Base-by-base conservation (phyloP, 64 coral and sea anemone genomes). In the Pachyseris speciosa region DNA sequence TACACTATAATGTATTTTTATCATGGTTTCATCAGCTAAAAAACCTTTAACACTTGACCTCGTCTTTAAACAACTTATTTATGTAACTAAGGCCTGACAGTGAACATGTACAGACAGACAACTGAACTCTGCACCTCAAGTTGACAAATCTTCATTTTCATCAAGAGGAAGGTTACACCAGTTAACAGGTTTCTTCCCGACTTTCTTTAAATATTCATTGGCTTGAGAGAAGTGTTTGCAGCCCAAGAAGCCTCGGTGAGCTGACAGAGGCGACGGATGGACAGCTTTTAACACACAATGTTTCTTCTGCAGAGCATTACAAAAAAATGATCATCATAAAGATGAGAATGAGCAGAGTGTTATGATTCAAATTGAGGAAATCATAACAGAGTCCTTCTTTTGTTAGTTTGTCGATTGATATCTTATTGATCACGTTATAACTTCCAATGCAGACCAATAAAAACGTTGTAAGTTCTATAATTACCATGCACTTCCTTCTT, bases 181-280 rank as follows among this genome's bases (percentile, higher is more conserved):
- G 19, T 93, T 69, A 13, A 99, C 80, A 6, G 90, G 47, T 52
- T 89, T 90, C 65, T 99, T 85, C 29, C 81, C 86, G 8, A 69
- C 44, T 50, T 93, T 93, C 81, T 93, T 87, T 37, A 99, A 69
- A 88, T 99, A 99, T 2, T 93, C 80, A 76, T 99, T 99, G 10
- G 97, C 90, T 95, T 99, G 79, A 43, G 93, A 95, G 69, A 99
- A 99, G 72, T 99, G 97, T 25, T 95, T 99, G 53, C 97, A 99
- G 30, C 97, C 94, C 26, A 99, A 32, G 77, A 95, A 99, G 36
- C 97, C 97, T 67, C 97, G 74, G 73, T 99, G 94, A 34, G 97
- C 97, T 47, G 97, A 99, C 74, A 99, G 50, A 10, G 97, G 97
- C 4, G 97, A 99, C 27, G 97, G 97, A 63, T 99, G 97, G 7